A percentile compares a stretch with the other conserved stretches of the same genome.
These are phyloP conservation scores for Drosophila atroscutellata DNA, from an alignment of 2,888 invertebrate species.

Conservation along the genomic window DNA sequence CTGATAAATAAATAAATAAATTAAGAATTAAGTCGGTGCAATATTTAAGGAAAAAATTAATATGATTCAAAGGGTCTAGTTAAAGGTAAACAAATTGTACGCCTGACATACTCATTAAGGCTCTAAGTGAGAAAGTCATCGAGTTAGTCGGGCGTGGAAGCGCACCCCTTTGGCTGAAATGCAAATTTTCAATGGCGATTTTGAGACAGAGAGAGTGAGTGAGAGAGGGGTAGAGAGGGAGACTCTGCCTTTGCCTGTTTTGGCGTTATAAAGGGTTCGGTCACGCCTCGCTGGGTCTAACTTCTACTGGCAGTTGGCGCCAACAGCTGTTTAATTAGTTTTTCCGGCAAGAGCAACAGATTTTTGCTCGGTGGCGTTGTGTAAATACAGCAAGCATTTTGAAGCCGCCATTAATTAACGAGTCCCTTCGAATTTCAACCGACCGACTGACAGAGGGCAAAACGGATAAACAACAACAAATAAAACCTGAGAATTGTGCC, in stretches of 20 bases:
- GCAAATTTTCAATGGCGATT: slow-evolving; percentile 60
- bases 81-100: neutral
- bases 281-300: slow-evolving; percentile 44
- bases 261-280: slow-evolving; percentile 49
- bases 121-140: slow-evolving; percentile 28
- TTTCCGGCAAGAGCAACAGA: slow-evolving; percentile 59
- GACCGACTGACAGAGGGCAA: slow-evolving; percentile 16
- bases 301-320: slow-evolving; percentile 37
- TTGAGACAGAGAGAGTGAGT: neutral
- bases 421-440: slow-evolving; percentile 51
- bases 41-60: neutral
- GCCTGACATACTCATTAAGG: slow-evolving; percentile 24
- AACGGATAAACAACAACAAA: slow-evolving; percentile 1
- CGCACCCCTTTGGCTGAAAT: slow-evolving; percentile 37
- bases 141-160: neutral
- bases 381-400: slow-evolving; percentile 51
- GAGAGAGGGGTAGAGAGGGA: neutral
- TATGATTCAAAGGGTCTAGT: neutral
- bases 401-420: slow-evolving; percentile 62
- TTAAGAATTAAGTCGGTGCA: neutral
- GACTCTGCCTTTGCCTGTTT: neutral
- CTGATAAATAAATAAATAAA: neutral
- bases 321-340: slow-evolving; percentile 67
- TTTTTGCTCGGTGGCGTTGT: slow-evolving; percentile 35
- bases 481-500: slow-evolving; percentile 23